Base-by-base conservation (phyloP, 2,888 invertebrate species). In the Girardia tigrina region DNA sequence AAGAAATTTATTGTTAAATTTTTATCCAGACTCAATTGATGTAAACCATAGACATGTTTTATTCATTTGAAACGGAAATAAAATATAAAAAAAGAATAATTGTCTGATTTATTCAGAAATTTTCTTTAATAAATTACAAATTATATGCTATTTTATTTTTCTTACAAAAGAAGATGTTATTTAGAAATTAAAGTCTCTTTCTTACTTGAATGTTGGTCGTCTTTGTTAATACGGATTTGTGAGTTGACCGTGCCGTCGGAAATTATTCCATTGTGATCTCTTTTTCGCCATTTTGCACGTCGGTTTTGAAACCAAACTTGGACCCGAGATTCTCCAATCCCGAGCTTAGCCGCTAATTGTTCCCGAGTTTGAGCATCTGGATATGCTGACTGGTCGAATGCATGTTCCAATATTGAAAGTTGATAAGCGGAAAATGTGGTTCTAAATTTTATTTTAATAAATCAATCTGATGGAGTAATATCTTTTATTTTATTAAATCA, bases 221-320 rank as follows among this genome's bases (percentile, higher is more conserved):
- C 56, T 56, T 56, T 56, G n/a, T 56, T 56, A 12, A 56, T 56
- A 20, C 56, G 56, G 8, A 56, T 23, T 56, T 56, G 56, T 56
- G 56, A 56, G 23, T 56, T 56, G n/a, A 56, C 56, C n/a, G 56
- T 56, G 4, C 56, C 56, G n/a, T 56, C 56, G n/a, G 56, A 56
- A n/a, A 56, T 56, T 12, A 56, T 56, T 12, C 56, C 56, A 56
- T 56, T 73, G 27, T 74, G 75, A n/a, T 76, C 76, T 4, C 76
- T 42, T 36, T 76, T 76, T 4, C 76, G 69, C 76, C 76, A 76
- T 74, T 76, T 76, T n/a, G 76, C 76, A 14, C 76, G 74, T n/a
- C 76, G 76, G 29, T 76, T 76, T 36, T 76, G 76, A 56, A 75
- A 75, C 75, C 75, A 75, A 23, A 76, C 76, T 42, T 76, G 76